Base-by-base conservation (phyloP, 2,113 vertebrate species). In the Tautogolabrus adspersus region DNA sequence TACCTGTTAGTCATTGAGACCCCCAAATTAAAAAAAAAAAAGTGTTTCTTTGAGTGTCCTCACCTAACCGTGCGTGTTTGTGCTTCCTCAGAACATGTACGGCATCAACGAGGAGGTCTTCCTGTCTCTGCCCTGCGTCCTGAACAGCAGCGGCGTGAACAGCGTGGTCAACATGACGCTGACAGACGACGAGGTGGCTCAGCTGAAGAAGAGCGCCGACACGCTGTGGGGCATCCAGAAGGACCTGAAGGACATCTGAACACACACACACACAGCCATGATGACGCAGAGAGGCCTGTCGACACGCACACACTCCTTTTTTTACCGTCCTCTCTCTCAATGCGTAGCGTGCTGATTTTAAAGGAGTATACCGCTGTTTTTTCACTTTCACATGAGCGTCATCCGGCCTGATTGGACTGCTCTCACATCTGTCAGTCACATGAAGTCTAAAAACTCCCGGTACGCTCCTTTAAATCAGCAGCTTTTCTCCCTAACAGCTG, bases 191-290 rank as follows among this genome's bases (percentile, higher is more conserved):
- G 98, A 99, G 71, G 96, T 97, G 49, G 66, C 84, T 34, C 97
- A 99, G 83, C 94, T 99, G 84, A 96, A 84, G 94, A 96, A 96
- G 81, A 99, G 98, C 0, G 98, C 96, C 0, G 96, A 96, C 12
- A 98, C 98, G 0, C 87, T 99, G 86, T 99, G 97, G 97, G 88
- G 77, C 51, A 97, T 98, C 93, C 97, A 99, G 94, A 98, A 96
- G 77, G 98, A 98, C 83, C 92, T 99, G 2, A 97, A 97, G 83
- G 97, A 99, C 72, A 87, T 99, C 82, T 98, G 75, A 90, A 40
- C 58, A 5, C 52, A 5, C 34, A 49, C 46, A 68, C 3, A 21
- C 6, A 18, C 38, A 47, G 10, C 44, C 26, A 40, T 40, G 44
- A 57, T 51, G 26, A 26, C 26, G 64, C 69, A 62, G 46, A 40